These are phyloP conservation scores for Coecobrya sp. DNA, from an alignment of 2,888 invertebrate genomes.

Conservation along the genomic window DNA sequence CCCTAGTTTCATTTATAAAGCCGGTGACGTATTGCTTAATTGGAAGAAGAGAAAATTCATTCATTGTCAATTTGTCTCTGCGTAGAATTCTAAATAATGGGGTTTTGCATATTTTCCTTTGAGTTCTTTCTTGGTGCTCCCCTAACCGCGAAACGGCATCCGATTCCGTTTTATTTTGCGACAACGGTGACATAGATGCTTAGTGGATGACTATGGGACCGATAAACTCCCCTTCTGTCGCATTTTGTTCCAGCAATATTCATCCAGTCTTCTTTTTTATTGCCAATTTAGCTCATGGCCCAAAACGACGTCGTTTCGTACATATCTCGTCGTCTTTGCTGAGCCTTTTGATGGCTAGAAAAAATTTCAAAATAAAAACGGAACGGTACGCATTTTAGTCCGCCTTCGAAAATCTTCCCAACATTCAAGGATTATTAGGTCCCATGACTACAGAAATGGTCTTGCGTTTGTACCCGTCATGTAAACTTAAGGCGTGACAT, in stretches of 20 bases:
- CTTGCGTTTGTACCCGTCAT: background rate
- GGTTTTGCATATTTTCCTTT: background rate
- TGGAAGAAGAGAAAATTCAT: no score
- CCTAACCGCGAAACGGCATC: background rate
- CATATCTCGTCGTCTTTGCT: background rate
- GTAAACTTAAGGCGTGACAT: background rate
- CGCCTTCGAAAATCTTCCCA: background rate
- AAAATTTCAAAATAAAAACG: background rate
- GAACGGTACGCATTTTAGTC: background rate
- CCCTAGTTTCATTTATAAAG: no score
- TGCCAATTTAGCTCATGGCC: slow-evolving; percentile 25
- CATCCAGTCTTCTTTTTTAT: slow-evolving; percentile 10
- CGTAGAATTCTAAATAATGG: background rate
- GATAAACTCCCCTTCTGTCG: background rate
- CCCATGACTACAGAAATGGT: background rate
- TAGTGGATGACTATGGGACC: background rate
- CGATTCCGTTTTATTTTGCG: background rate
- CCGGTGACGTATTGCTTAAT: no score
- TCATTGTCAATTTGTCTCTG: no score
- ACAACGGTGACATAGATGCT: background rate
- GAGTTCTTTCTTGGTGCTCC: background rate
- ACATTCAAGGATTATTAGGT: background rate
- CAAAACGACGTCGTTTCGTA: background rate
- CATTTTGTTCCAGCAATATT: background rate
- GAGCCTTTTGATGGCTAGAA: background rate